Evolutionary conservation across 2,888 invertebrate genomes (phyloP).

Genomic region (Ichneumoninae sp.): DNA sequence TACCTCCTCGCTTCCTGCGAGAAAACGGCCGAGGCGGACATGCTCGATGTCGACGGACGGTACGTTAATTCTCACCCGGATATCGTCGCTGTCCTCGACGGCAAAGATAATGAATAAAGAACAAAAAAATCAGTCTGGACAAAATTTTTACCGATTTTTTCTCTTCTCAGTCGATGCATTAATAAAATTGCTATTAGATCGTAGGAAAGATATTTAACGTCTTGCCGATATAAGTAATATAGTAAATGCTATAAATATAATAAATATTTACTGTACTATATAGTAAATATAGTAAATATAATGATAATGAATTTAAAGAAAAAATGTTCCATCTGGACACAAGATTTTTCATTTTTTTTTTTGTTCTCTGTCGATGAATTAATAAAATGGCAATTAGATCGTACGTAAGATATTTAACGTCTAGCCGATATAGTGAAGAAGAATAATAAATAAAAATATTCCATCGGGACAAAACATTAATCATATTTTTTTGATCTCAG

Average conservation of each 20-base stretch:
- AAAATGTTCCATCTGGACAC: no score
- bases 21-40: slow-evolving; percentile 92
- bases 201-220: background rate
- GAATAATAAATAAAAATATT: no score
- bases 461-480: background rate
- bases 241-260: no score
- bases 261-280: no score
- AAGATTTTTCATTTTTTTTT: background rate
- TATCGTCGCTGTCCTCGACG: no score
- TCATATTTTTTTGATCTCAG: background rate
- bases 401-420: background rate
- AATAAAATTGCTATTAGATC: background rate
- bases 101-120: no score
- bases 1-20: slow-evolving; percentile 91
- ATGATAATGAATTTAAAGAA: no score
- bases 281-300: no score
- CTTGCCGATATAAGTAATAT: background rate
- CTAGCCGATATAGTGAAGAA: background rate
- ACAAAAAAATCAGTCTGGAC: no score
- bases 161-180: background rate
- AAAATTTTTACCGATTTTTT: background rate
- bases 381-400: background rate
- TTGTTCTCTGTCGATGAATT: background rate
- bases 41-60: slow-evolving; percentile 86
- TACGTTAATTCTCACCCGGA: slow-evolving; percentile 69